phyloP scores from a whole-genome alignment of 2,113 vertebrate genomes.

The Cyrtonyx montezumae region DNA sequence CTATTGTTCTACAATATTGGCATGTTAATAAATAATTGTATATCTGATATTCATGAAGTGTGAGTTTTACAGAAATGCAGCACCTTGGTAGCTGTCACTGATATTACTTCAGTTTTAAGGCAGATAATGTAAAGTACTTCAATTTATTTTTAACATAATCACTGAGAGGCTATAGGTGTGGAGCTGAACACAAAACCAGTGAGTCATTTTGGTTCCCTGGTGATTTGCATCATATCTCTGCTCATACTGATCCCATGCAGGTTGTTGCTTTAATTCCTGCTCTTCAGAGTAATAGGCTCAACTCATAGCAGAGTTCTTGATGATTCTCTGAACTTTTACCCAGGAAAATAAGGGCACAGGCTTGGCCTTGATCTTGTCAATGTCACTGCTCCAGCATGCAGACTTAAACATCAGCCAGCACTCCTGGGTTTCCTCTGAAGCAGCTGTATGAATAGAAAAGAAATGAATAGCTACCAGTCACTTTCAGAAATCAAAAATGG shows the following conservation, averaged over 20 bases:
- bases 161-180: background rate
- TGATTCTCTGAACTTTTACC: background rate
- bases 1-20: background rate
- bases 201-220: slow-evolving; percentile 26
- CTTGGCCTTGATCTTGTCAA: slow-evolving; percentile 3
- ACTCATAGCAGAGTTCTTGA: background rate
- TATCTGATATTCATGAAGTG: background rate
- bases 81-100: background rate
- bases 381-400: background rate
- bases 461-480: background rate
- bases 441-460: background rate
- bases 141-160: slow-evolving; percentile 18
- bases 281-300: background rate
- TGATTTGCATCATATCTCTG: background rate
- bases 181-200: background rate
- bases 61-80: background rate
- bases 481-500: background rate
- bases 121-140: background rate
- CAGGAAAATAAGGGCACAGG: background rate
- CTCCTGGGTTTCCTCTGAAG: background rate
- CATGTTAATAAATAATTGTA: slow-evolving; percentile 36
- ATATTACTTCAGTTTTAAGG: background rate
- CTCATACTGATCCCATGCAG: background rate
- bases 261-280: background rate
- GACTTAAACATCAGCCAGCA: background rate